Conservation (phyloP, 1,140 invertebrate genomes). For the Ganaspis sp. region DNA sequence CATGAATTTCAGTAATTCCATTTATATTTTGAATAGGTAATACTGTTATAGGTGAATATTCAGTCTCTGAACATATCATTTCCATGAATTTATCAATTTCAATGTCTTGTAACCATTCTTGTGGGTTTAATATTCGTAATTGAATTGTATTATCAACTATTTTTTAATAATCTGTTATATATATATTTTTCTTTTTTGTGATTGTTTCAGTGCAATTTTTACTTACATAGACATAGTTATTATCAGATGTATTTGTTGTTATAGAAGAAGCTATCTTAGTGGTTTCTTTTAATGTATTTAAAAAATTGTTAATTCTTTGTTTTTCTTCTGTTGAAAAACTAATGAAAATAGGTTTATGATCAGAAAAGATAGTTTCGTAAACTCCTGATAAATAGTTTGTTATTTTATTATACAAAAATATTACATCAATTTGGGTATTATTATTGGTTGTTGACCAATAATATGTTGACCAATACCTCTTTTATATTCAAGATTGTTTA, state of each 20-base stretch:
- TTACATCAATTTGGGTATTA: not conserved
- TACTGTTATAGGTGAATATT: not conserved
- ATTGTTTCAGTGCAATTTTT: too few relatives aligned
- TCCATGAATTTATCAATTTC: not conserved
- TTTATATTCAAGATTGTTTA: not conserved
- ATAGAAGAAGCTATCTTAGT: too few relatives aligned
- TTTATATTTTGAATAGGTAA: not conserved
- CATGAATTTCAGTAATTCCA: not conserved
- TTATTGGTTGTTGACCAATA: not conserved
- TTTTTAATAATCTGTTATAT: too few relatives aligned
- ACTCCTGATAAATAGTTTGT: not conserved
- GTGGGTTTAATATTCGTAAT: too few relatives aligned
- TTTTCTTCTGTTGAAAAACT: not conserved
- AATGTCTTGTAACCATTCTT: too few relatives aligned
- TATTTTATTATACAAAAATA: not conserved
- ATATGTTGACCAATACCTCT: not conserved
- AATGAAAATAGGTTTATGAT: not conserved
- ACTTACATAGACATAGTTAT: too few relatives aligned
- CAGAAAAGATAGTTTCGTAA: not conserved
- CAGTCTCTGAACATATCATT: not conserved
- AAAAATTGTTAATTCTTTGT: not conserved
- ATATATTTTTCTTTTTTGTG: too few relatives aligned
- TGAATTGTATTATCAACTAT: not conserved
- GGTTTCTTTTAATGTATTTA: not conserved
- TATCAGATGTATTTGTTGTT: too few relatives aligned